Evolutionary conservation across 2,888 invertebrate genomes (phyloP).

Genomic region (Scaptomyza reducta): DNA sequence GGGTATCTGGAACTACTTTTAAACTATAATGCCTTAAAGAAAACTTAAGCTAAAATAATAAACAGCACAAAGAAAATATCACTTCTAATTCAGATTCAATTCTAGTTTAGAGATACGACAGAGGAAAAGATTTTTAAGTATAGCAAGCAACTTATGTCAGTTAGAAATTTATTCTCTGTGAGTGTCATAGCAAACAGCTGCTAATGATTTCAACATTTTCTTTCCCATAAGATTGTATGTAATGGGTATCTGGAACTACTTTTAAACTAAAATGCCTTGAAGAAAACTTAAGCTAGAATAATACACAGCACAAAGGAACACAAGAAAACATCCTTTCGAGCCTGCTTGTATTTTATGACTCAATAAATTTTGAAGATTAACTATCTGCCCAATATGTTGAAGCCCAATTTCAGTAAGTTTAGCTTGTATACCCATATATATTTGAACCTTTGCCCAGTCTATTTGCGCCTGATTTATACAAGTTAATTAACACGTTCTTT

Average conservation of each 20-base stretch:
- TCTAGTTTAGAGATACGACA: neutral
- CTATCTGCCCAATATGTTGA: slow-evolving; percentile 8
- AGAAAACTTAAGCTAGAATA: neutral
- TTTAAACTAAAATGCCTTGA: too few relatives aligned
- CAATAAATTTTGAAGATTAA: slow-evolving; percentile 3
- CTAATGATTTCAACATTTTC: too few relatives aligned
- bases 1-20: too few relatives aligned
- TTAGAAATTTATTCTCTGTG: neutral
- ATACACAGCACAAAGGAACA: too few relatives aligned
- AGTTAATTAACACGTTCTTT: slow-evolving; percentile 75
- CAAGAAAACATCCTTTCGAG: neutral
- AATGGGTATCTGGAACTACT: too few relatives aligned
- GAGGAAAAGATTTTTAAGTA: too few relatives aligned
- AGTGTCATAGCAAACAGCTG: too few relatives aligned
- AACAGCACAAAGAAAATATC: too few relatives aligned
- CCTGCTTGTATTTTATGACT: neutral
- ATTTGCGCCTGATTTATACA: slow-evolving; percentile 71
- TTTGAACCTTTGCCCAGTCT: slow-evolving; percentile 40
- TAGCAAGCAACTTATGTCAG: neutral
- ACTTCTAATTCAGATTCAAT: too few relatives aligned
- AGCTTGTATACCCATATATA: neutral
- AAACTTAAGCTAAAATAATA: too few relatives aligned
- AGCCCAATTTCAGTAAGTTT: slow-evolving; percentile 18
- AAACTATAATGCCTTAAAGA: too few relatives aligned
- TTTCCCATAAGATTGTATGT: too few relatives aligned